These are phyloP conservation scores for Drosophila sulfurigaster DNA, from an alignment of 1,140 invertebrate genomes.

Conservation along the genomic window DNA sequence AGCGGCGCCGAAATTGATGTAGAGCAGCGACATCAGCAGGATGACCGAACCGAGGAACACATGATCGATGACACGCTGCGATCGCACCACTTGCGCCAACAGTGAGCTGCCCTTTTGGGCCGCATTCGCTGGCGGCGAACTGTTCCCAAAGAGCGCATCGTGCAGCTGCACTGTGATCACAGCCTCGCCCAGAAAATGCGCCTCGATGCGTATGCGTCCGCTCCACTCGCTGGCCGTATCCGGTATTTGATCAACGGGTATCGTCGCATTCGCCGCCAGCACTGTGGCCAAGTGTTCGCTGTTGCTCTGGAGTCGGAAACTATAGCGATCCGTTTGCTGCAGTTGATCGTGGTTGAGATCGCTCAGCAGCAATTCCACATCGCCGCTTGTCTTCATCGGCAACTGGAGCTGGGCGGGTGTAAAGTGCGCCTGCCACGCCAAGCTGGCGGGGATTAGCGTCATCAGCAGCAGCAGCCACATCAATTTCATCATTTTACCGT, in stretches of 20 bases:
- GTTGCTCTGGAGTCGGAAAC: constrained; percentile 57
- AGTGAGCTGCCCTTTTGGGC: constrained; percentile 50
- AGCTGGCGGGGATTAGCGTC: not conserved
- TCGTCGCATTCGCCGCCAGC: constrained; percentile 47
- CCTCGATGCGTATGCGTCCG: constrained; percentile 52
- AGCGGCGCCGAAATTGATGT: constrained; percentile 97
- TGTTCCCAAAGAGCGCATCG: constrained; percentile 42
- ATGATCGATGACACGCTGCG: constrained; percentile 89
- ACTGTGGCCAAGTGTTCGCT: constrained; percentile 54
- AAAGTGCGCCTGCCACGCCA: constrained; percentile 58
- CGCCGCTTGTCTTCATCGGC: constrained; percentile 34
- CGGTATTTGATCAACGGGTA: constrained; percentile 32
- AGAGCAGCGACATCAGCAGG: constrained; percentile 92
- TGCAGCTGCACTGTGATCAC: constrained; percentile 53
- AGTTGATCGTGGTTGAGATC: constrained; percentile 18
- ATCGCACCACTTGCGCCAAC: constrained; percentile 87
- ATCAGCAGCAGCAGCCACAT: constrained; percentile 16
- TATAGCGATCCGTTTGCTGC: constrained; percentile 47
- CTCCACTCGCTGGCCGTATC: constrained; percentile 43
- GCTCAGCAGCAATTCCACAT: constrained; percentile 41
- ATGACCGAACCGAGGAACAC: constrained; percentile 92
- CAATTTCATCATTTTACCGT: not conserved
- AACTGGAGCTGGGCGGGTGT: constrained; percentile 42
- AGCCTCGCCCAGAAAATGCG: constrained; percentile 66
- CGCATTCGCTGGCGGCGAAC: constrained; percentile 36